Base-by-base conservation (phyloP, 2,888 invertebrate species). In the Cheilosia pagana region DNA sequence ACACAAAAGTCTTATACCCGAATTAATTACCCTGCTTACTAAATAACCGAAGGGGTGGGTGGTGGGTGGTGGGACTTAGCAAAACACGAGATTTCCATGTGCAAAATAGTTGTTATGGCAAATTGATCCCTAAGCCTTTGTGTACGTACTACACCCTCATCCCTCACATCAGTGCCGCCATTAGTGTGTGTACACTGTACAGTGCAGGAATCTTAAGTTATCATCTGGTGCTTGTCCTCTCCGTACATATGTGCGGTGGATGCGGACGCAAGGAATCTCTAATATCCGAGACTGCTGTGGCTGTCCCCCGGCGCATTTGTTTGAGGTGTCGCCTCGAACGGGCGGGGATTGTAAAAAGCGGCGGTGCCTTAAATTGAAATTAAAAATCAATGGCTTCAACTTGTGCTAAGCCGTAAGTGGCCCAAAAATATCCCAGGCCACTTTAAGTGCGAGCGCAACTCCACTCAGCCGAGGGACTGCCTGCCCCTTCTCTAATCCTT, bases 31-130 rank as follows among this genome's bases (percentile, higher is more conserved):
- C 85, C 81, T 76, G 81, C 85, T 85, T 81, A 67, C 85, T 57
- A 65, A 85, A 81, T 59, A 81, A 81, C 75, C 71, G 16, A 65
- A 62, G 45, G 74, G 78, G 79, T 75, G 35, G 25, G 25, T 25
- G 25, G 25, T 25, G 25, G 25, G 12, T 3, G 35, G 12, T 12
- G 70, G 68, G 81, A 67, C 62, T 85, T 74, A 68, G 81, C 79
- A 85, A 81, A 81, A 85, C 85, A 85, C 71, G 85, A 81, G 81
- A 85, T 85, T 85, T 85, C 81, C 85, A 81, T 85, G 85, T 85
- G 85, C 85, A 85, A 85, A 85, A 85, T 85, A 85, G 85, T 85
- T 85, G 85, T 81, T 85, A 85, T 85, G 81, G 81, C 81, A 85
- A 85, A 85, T 81, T 85, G 75, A 85, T 81, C 85, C 81, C 67